Conservation (phyloP, 2,113 vertebrate species). For the Rostratula benghalensis region DNA sequence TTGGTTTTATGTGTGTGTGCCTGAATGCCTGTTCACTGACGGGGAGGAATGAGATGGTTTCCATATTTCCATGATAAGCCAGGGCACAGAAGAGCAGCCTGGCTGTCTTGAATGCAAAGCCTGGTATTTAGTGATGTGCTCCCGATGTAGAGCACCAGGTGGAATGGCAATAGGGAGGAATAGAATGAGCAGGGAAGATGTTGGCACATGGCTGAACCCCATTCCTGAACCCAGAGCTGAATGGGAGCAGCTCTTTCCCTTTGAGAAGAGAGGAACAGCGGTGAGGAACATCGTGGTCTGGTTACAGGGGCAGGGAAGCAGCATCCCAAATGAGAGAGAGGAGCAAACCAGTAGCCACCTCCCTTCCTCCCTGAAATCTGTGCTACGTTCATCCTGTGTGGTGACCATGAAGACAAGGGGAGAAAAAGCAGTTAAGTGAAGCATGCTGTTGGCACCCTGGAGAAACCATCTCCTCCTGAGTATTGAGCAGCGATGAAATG, state of each 20-base stretch:
- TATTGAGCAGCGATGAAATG: background rate
- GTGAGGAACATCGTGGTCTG: background rate
- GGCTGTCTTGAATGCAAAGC: background rate
- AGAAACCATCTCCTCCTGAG: background rate
- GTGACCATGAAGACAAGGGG: background rate
- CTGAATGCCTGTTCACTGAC: background rate
- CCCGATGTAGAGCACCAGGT: background rate
- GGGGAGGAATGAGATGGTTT: background rate
- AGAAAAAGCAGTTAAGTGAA: background rate
- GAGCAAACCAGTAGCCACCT: background rate
- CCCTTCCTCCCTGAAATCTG: background rate
- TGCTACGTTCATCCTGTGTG: background rate
- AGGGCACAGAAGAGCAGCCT: no score
- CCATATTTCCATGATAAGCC: background rate
- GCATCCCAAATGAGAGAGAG: background rate
- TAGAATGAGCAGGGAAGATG: background rate
- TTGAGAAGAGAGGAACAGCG: background rate
- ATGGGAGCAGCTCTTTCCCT: background rate
- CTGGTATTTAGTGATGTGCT: background rate
- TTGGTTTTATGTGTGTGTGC: background rate
- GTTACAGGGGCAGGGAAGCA: background rate
- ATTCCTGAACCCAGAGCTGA: background rate
- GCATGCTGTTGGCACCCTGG: background rate
- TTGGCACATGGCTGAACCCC: fast-evolving
- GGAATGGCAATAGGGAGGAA: background rate